Conservation (phyloP, 2,888 invertebrate genomes). For the Caenorhabditis sp. region DNA sequence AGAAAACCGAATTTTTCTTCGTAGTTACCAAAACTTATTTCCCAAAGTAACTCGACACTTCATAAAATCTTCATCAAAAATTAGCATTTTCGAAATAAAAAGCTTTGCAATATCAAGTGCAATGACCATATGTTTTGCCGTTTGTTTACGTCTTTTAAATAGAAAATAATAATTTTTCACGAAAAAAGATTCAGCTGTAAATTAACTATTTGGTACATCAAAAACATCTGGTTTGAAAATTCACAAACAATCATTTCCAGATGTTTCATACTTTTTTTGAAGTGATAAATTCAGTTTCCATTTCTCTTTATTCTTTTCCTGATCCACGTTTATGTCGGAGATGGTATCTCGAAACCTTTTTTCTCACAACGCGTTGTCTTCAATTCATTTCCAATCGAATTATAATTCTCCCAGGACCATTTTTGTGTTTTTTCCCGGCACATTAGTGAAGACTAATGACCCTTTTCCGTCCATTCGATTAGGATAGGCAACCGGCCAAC, state of each 20-base stretch:
- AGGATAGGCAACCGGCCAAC: constrained; percentile 10
- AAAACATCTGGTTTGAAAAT: not conserved
- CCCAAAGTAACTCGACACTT: too few relatives aligned
- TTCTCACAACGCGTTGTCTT: not conserved
- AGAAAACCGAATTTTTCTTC: too few relatives aligned
- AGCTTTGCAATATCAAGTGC: too few relatives aligned
- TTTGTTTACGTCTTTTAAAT: not conserved
- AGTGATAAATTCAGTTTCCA: too few relatives aligned
- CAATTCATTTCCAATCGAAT: not conserved
- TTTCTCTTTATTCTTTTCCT: not conserved
- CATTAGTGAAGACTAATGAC: constrained; percentile 22
- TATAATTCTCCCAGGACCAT: not conserved
- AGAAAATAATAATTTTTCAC: too few relatives aligned
- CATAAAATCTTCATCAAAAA: too few relatives aligned
- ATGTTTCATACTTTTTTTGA: not conserved
- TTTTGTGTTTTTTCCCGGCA: constrained; percentile 11
- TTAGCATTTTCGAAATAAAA: too few relatives aligned
- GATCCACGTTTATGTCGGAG: not conserved
- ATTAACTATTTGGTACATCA: not conserved
- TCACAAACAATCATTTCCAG: not conserved
- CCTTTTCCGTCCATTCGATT: constrained; percentile 25
- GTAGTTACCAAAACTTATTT: too few relatives aligned
- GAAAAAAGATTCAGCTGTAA: not conserved
- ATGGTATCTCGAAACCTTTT: not conserved
- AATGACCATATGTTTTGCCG: not conserved